These are phyloP conservation scores for Acrocyrtus sp. DNA, from an alignment of 2,888 invertebrate genomes.

Conservation along the genomic window DNA sequence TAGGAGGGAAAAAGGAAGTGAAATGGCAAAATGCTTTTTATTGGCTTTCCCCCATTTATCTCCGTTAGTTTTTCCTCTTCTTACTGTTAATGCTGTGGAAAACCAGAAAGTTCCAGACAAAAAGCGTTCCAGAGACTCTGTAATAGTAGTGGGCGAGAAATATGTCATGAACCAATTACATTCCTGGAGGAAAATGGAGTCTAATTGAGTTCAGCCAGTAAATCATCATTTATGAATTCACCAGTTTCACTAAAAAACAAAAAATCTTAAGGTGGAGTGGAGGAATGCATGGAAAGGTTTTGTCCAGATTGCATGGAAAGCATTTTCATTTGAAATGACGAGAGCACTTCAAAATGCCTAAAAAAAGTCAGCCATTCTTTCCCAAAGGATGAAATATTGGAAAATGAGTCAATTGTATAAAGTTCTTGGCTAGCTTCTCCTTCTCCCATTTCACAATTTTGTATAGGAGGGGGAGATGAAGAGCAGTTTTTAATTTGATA, in stretches of 20 bases:
- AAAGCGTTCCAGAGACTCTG: neutral
- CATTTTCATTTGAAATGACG: neutral
- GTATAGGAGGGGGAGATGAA: neutral
- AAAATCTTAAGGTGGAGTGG: neutral
- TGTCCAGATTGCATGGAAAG: constrained; percentile 3
- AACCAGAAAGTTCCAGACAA: neutral
- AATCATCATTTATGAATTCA: constrained; percentile 30
- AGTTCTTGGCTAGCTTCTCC: neutral
- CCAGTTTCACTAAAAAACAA: neutral
- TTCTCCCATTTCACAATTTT: neutral
- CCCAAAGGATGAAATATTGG: no score
- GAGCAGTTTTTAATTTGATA: neutral
- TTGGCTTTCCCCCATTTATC: neutral
- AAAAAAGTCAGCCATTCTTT: no score
- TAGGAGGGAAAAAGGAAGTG: constrained; percentile 16
- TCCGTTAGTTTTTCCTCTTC: neutral
- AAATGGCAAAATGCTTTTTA: constrained; percentile 32
- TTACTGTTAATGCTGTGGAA: neutral
- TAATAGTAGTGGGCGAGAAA: neutral
- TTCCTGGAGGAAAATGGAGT: neutral
- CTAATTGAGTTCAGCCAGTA: constrained; percentile 36
- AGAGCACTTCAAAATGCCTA: no score
- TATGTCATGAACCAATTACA: constrained; percentile 41
- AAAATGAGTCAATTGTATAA: neutral
- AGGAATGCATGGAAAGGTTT: neutral